These are phyloP conservation scores for Cryptoblepharus egeriae DNA, from an alignment of 2,797 vertebrate species.

Conservation along the genomic window DNA sequence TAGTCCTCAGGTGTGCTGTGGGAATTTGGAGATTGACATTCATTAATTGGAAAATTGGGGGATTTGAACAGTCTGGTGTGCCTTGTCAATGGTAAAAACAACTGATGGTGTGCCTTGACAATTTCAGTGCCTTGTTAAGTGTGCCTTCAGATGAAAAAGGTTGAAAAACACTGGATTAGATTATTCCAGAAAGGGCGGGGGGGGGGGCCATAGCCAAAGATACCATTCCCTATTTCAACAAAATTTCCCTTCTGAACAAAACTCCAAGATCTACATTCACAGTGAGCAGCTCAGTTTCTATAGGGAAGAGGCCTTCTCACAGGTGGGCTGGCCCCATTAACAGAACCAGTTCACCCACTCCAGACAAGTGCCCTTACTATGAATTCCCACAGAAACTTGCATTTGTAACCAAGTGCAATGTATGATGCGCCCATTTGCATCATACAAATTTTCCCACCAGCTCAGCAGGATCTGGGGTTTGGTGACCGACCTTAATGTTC, in stretches of 20 bases:
- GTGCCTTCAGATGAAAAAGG: too few relatives aligned
- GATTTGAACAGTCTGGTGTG: too few relatives aligned
- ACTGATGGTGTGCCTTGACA: too few relatives aligned
- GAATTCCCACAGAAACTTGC: not conserved
- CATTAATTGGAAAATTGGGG: too few relatives aligned
- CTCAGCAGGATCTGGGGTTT: slow-evolving; percentile 14
- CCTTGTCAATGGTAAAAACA: too few relatives aligned
- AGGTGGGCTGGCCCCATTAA: not conserved
- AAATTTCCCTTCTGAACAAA: not conserved
- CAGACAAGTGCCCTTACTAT: not conserved
- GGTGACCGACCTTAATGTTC: slow-evolving; percentile 7
- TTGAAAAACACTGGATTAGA: too few relatives aligned
- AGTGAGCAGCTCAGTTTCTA: not conserved
- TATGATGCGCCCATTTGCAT: not conserved
- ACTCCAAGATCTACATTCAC: not conserved
- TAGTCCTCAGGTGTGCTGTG: too few relatives aligned
- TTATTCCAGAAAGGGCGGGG: too few relatives aligned
- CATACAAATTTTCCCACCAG: not conserved
- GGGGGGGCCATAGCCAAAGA: not conserved
- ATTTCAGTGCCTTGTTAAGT: too few relatives aligned
- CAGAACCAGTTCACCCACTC: not conserved
- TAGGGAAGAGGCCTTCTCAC: not conserved
- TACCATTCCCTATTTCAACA: not conserved
- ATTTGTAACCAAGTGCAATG: not conserved
- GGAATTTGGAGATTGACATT: too few relatives aligned